phyloP scores from a whole-genome alignment of 2,888 invertebrate species.

The Ariolimax columbianus region DNA sequence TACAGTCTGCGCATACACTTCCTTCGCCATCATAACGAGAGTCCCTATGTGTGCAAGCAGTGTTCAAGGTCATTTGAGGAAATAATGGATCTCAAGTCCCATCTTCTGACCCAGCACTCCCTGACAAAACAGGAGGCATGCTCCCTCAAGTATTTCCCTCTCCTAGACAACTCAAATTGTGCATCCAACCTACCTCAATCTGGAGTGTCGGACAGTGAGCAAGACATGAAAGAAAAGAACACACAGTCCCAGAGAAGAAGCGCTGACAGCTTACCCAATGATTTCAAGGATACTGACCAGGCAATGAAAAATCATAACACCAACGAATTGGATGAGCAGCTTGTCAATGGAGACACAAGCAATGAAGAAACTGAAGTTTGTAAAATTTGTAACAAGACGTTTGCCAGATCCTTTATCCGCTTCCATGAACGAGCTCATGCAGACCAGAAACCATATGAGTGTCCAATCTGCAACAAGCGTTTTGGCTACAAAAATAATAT shows the following conservation, averaged over 20 bases:
- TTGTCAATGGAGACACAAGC: slow-evolving; percentile 57
- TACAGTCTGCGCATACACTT: slow-evolving; percentile 67
- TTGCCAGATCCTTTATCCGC: slow-evolving; percentile 70
- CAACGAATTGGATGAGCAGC: slow-evolving; percentile 55
- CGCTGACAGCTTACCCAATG: slow-evolving; percentile 40
- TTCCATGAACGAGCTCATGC: slow-evolving; percentile 72
- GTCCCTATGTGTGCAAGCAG: slow-evolving; percentile 68
- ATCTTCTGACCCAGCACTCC: slow-evolving; percentile 35
- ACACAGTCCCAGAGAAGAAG: slow-evolving; percentile 39
- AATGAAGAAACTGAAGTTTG: slow-evolving; percentile 68
- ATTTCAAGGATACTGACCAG: slow-evolving; percentile 31
- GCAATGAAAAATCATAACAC: slow-evolving; percentile 35
- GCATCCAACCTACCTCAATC: not conserved
- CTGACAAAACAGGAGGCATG: slow-evolving; percentile 44
- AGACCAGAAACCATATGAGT: slow-evolving; percentile 72
- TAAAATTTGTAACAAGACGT: slow-evolving; percentile 69
- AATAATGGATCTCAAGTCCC: slow-evolving; percentile 23
- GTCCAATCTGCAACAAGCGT: slow-evolving; percentile 71
- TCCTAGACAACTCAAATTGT: slow-evolving; percentile 29
- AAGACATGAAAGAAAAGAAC: slow-evolving; percentile 29
- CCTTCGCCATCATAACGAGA: slow-evolving; percentile 64
- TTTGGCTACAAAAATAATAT: slow-evolving; percentile 76
- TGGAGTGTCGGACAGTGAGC: slow-evolving; percentile 40
- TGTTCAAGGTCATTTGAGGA: slow-evolving; percentile 52
- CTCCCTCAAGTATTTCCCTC: slow-evolving; percentile 46